phyloP scores from a whole-genome alignment of 2,888 invertebrate genomes.

The Calliscelio sp. region DNA sequence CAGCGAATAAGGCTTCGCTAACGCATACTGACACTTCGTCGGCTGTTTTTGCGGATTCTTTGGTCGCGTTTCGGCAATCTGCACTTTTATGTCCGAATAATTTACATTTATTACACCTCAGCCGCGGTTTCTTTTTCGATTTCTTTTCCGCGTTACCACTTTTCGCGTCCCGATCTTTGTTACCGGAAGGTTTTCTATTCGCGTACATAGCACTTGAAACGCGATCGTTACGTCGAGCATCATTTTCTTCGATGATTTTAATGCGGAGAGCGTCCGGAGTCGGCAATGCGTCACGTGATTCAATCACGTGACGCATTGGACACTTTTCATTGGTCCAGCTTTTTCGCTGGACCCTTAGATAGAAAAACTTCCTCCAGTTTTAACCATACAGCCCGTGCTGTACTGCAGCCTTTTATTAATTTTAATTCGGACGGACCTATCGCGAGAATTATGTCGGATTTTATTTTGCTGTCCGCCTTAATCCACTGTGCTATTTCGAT shows the following conservation, averaged over 20 bases:
- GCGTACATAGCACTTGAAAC: no score
- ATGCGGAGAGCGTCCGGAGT: slow-evolving; percentile 11
- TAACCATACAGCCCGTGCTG: slow-evolving; percentile 7
- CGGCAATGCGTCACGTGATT: slow-evolving; percentile 21
- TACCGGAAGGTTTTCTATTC: no score
- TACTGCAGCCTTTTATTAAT: slow-evolving; percentile 14
- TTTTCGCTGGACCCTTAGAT: slow-evolving; percentile 83
- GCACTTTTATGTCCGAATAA: slow-evolving; percentile 10
- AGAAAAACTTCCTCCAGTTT: slow-evolving; percentile 40
- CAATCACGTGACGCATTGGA: slow-evolving; percentile 35
- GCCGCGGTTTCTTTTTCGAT: no score
- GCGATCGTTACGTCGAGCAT: slow-evolving; percentile 22
- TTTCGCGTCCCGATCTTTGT: no score
- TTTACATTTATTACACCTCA: slow-evolving; percentile 12
- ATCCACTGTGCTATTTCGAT: neutral
- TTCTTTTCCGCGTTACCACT: no score
- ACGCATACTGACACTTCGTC: neutral
- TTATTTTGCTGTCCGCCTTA: slow-evolving; percentile 15
- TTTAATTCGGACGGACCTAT: slow-evolving; percentile 12
- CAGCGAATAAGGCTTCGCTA: neutral
- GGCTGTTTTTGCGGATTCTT: neutral
- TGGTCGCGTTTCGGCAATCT: neutral
- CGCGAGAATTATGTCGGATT: neutral
- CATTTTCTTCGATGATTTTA: slow-evolving; percentile 24
- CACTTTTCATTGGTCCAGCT: slow-evolving; percentile 75